A percentile compares a stretch with the other conserved stretches of the same genome.
These are phyloP conservation scores for Scylla paramamosain DNA, from an alignment of 1,140 invertebrate species.

Conservation along the genomic window DNA sequence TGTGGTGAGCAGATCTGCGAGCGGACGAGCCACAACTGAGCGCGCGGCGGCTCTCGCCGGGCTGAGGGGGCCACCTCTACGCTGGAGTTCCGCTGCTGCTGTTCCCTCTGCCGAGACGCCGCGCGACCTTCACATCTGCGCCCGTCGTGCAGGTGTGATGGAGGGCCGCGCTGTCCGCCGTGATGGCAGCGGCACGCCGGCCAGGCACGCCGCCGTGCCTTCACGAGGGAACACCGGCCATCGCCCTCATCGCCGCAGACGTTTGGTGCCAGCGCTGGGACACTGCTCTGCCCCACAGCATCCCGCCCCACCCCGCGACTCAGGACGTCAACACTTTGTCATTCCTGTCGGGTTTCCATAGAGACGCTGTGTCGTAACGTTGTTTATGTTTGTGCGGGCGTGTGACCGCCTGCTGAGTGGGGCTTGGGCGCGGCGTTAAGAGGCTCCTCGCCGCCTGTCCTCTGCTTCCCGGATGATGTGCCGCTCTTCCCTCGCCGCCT, in stretches of 20 bases:
- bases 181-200: neutral
- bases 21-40: conserved; percentile 17
- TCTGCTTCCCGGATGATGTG: neutral
- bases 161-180: neutral
- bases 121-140: neutral
- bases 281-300: too few relatives aligned
- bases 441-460: neutral
- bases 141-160: neutral
- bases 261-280: neutral
- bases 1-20: neutral
- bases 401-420: neutral
- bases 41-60: neutral
- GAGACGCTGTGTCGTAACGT: neutral
- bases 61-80: neutral
- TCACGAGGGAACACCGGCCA: neutral
- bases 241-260: neutral
- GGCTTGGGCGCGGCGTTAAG: neutral
- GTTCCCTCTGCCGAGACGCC: neutral
- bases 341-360: neutral
- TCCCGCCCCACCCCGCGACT: neutral
- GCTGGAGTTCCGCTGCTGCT: neutral
- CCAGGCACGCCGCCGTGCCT: neutral
- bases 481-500: neutral
- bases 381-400: neutral
- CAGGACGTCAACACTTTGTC: neutral